These are phyloP conservation scores for Stenchaetothrips biformis DNA, from an alignment of 2,888 invertebrate genomes.

Conservation along the genomic window DNA sequence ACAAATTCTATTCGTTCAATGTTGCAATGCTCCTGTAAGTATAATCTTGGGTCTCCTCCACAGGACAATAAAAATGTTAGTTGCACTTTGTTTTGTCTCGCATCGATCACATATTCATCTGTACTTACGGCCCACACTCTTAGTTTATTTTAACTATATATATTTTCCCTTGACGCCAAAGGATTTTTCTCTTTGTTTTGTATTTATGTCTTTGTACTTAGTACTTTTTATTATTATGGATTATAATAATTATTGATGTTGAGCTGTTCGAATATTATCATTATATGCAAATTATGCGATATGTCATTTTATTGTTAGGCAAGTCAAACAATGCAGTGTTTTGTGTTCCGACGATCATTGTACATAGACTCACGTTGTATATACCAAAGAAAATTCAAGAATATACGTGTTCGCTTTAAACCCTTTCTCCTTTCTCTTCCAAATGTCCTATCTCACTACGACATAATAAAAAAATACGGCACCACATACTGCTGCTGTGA, in stretches of 20 bases:
- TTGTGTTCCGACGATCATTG: conserved; percentile 11
- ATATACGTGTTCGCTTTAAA: conserved; percentile 22
- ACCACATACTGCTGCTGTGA: too few species aligned
- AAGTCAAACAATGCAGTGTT: not conserved
- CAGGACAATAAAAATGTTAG: conserved; percentile 19
- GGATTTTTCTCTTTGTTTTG: conserved; percentile 12
- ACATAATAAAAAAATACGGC: too few species aligned
- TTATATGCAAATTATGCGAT: not conserved
- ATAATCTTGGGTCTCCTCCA: conserved; percentile 13
- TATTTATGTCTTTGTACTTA: conserved; percentile 21
- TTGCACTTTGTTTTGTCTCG: not conserved
- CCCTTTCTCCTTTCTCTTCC: not conserved
- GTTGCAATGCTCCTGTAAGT: not conserved
- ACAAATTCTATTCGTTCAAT: not conserved
- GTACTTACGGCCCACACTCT: conserved; percentile 6
- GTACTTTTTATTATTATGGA: conserved; percentile 18
- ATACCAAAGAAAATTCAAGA: conserved; percentile 25
- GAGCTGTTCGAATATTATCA: conserved; percentile 21
- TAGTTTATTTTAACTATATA: conserved; percentile 1
- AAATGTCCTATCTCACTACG: not conserved
- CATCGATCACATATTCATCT: conserved; percentile 13
- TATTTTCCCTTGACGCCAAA: conserved; percentile 22
- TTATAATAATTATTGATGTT: conserved; percentile 5
- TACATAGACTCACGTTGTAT: conserved; percentile 23
- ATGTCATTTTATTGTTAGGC: conserved; percentile 13